Base-by-base conservation (phyloP, 2,888 invertebrate species). In the Troglohyphantes excavatus region DNA sequence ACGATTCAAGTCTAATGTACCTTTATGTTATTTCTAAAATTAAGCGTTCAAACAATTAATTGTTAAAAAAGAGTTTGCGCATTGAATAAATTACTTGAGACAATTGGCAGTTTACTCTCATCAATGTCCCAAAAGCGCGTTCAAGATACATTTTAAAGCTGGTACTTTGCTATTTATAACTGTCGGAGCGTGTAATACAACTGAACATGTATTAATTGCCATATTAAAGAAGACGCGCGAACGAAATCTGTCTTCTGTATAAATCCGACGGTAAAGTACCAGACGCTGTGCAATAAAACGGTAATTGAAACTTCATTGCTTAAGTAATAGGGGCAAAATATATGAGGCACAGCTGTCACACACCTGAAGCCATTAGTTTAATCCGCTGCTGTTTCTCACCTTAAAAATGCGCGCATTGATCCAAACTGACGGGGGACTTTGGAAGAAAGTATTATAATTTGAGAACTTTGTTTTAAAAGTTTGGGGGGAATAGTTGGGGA, bases 401-500 rank as follows among this genome's bases (percentile, higher is more conserved):
- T 43, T 88, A 82, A 82, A 88, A 88, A 68, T 76, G 73, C 88
- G 27, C 39, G 29, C 76, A 88, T 88, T 82, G 82, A 88, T 88
- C 82, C 82, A 53, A 65, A 75, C 19, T 81, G 72, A 61, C 39
- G 68, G 53, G n/a, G 53, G 73, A 33, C 75, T 79, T 88, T 53
- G 65, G 75, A 67, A 75, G 53, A 68, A 81, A 75, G 72, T 79
- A 81, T 70, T 78, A 78, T 79, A 75, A 73, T 82, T 88, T 81
- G 23, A 43, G 70, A 78, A 86, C 86, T 88, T 88, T 88, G 79
- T 88, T 81, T 81, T 88, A 81, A 88, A 88, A 72, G 46, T 87
- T 87, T 46, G 6, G 33, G 33, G n/a, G 79, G 73, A 65, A 65
- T 53, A 61, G 63, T 46, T 70, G 29, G 39, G 61, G 63, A 59